These are phyloP conservation scores for Unio pictorum DNA, from an alignment of 2,888 invertebrate genomes.

Conservation along the genomic window DNA sequence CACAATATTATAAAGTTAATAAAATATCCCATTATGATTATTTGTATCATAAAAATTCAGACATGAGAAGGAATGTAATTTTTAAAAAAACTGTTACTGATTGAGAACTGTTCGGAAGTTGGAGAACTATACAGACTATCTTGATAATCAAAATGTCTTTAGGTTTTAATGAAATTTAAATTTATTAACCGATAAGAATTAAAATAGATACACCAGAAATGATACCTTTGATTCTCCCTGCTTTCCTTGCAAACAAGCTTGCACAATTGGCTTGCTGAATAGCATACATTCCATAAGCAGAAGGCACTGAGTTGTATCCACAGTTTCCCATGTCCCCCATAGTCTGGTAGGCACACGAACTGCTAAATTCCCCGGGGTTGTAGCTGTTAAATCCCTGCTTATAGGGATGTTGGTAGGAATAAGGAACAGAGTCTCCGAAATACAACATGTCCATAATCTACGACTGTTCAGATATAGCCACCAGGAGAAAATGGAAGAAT, in stretches of 20 bases:
- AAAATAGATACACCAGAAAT: neutral
- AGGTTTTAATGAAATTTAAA: too few species aligned
- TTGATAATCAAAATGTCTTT: too few species aligned
- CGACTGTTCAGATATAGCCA: too few species aligned
- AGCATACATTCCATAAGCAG: conserved; percentile 46
- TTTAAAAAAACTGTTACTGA: too few species aligned
- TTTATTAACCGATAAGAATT: too few species aligned
- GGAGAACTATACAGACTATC: too few species aligned
- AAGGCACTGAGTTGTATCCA: conserved; percentile 43
- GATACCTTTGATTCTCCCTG: conserved; percentile 48
- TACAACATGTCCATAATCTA: conserved; percentile 48
- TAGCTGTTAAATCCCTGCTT: conserved; percentile 43
- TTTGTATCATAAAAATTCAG: too few species aligned
- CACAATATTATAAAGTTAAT: too few species aligned
- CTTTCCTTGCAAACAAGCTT: conserved; percentile 45
- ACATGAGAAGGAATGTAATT: too few species aligned
- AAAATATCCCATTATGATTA: too few species aligned
- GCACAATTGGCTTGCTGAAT: conserved; percentile 45
- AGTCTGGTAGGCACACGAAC: conserved; percentile 45
- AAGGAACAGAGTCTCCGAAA: conserved; percentile 47
- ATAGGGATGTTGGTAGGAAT: conserved; percentile 42
- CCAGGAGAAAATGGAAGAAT: too few species aligned
- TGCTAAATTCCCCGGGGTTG: conserved; percentile 40
- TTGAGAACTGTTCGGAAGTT: too few species aligned
- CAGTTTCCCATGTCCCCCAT: conserved; percentile 43